These are phyloP conservation scores for Crotalus viridis DNA, from an alignment of 2,113 vertebrate species.

Conservation along the genomic window DNA sequence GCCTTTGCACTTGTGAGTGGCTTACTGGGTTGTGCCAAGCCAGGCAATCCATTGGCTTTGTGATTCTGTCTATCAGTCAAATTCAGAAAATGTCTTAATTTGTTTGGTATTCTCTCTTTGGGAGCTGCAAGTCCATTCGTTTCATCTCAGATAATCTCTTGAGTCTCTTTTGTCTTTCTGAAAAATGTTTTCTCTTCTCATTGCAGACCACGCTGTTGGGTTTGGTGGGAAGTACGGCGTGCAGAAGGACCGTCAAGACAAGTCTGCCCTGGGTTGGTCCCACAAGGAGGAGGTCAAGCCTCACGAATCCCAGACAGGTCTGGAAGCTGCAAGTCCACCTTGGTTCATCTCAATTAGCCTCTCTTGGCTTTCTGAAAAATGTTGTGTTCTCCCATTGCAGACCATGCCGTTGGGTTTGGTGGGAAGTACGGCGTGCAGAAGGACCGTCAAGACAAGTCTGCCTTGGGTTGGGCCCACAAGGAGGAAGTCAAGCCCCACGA, in stretches of 20 bases:
- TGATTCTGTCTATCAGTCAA: not conserved
- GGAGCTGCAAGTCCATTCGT: not conserved
- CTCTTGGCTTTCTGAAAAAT: not conserved
- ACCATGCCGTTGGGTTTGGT: constrained; percentile 13
- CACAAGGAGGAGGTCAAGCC: too few species aligned
- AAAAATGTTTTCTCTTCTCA: not conserved
- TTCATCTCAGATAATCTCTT: not conserved
- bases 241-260: too few species aligned
- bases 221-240: too few species aligned
- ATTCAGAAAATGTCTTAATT: not conserved
- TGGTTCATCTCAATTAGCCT: too few species aligned
- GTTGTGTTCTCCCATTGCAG: constrained; percentile 33
- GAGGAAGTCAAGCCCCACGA: constrained; percentile 25
- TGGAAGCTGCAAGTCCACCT: not conserved
- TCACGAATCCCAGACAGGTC: constrained; percentile 46
- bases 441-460: not conserved
- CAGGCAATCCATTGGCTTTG: not conserved
- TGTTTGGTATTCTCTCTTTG: not conserved
- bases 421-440: not conserved
- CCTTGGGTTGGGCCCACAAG: not conserved
- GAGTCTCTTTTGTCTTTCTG: not conserved
- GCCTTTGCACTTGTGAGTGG: not conserved
- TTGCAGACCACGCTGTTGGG: constrained; percentile 47
- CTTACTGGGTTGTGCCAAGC: not conserved
- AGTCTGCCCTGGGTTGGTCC: too few species aligned